Base-by-base conservation (phyloP, 2,797 vertebrate species). In the Microctenopoma lineatum region DNA sequence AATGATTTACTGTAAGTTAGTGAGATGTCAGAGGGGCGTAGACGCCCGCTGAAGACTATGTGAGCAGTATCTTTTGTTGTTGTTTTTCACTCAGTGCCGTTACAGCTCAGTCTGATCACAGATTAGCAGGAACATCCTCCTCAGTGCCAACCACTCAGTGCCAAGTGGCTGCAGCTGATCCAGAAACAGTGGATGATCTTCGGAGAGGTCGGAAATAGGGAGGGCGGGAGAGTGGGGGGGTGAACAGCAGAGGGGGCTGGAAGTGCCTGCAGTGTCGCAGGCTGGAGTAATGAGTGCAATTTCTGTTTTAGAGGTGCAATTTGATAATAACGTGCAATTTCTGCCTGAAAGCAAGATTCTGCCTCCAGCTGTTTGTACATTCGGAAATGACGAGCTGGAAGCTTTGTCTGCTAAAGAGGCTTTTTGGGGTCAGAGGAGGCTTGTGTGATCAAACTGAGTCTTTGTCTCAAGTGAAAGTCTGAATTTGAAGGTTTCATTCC, bases 141-240 rank as follows among this genome's bases (percentile, higher is more conserved):
- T 88, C 84, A 87, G 88, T 88, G 89, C 87, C 90, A 75, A 84
- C 62, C 89, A 74, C 75, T 9, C 81, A 74, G 86, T 91, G 86
- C 87, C 87, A 79, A 61, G 45, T 15, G 74, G 81, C 81, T 60
- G 70, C 59, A 66, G 80, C 85, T 69, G 84, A 74, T 84, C 79
- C 84, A 14, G 69, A 82, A 15, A 70, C 81, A 78, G 79, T 65
- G 70, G 77, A 68, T 79, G 8, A 1, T 21, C 48, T 4, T 34
- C 50, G 29, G 42, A 42, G 26, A 39, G 18, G 60, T 38, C 14
- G 25, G 1, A 14, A 13, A 14, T 4, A 42, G 59, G 48, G 39
- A 21, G 27, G n/a, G 18, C 11, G 26, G 67, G 41, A 44, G 42
- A 15, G 36, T 38, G 38, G 12, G 52, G 46, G 68, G 32, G 8